These are phyloP conservation scores for Aphidius colemani DNA, from an alignment of 2,888 invertebrate genomes.

Conservation along the genomic window DNA sequence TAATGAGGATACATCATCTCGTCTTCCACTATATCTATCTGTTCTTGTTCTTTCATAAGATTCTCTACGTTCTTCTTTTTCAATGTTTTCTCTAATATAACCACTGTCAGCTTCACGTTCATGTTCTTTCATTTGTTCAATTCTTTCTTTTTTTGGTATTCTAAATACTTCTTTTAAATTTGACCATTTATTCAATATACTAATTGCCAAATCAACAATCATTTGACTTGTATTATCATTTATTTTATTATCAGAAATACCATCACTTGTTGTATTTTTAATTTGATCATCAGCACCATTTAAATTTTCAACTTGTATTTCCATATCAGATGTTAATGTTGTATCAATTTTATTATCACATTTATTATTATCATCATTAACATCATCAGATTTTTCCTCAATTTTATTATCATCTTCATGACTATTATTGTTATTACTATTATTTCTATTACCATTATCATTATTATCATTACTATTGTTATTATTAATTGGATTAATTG, in stretches of 20 bases:
- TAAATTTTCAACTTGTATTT: no score
- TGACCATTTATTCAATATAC: conserved; percentile 77
- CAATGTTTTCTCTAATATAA: conserved; percentile 55
- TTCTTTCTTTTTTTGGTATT: conserved; percentile 91
- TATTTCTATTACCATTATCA: conserved; percentile 26
- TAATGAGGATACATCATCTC: conserved; percentile 40
- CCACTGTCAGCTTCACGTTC: conserved; percentile 80
- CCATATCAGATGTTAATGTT: no score
- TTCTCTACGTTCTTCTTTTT: conserved; percentile 53
- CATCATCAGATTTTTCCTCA: conserved; percentile 23
- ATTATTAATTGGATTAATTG: conserved; percentile 56
- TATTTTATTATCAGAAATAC: conserved; percentile 25
- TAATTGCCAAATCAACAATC: conserved; percentile 64
- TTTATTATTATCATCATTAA: conserved; percentile 38
- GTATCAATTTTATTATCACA: conserved; percentile 31
- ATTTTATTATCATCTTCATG: conserved; percentile 36
- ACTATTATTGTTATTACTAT: conserved; percentile 44
- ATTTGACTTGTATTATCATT: conserved; percentile 36
- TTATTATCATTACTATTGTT: conserved; percentile 45
- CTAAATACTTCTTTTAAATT: conserved; percentile 79
- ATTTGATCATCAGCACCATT: conserved; percentile 8
- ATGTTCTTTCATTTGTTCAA: conserved; percentile 94
- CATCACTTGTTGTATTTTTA: conserved; percentile 23
- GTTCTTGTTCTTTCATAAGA: conserved; percentile 53
- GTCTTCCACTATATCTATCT: conserved; percentile 48